Conservation (phyloP, 2,797 vertebrate genomes). For the Propithecus deckenii region DNA sequence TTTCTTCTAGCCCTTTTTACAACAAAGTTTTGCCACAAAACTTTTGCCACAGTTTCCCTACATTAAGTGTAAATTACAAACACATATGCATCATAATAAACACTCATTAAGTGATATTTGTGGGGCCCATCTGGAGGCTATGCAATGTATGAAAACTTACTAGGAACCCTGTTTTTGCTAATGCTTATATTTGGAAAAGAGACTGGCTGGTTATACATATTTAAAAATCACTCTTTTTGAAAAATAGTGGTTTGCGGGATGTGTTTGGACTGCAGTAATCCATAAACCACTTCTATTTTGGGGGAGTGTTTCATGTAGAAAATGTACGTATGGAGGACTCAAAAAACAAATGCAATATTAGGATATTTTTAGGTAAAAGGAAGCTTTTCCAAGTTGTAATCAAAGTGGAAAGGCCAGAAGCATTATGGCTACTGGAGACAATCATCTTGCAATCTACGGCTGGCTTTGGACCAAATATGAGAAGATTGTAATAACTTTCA, state of each 20-base stretch:
- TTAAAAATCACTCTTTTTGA: background rate
- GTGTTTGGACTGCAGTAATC: background rate
- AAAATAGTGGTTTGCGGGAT: background rate
- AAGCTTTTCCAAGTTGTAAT: background rate
- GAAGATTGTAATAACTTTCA: background rate
- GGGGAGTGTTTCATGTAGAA: background rate
- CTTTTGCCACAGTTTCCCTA: background rate
- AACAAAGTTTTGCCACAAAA: background rate
- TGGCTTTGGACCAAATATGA: background rate
- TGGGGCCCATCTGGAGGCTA: background rate
- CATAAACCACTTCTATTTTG: background rate
- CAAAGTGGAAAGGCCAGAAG: background rate
- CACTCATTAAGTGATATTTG: background rate
- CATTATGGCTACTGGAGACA: background rate
- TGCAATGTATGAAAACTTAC: background rate
- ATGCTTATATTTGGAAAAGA: conserved; percentile 31
- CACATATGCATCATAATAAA: background rate
- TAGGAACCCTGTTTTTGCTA: background rate
- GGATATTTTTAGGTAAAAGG: background rate
- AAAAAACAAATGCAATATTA: background rate
- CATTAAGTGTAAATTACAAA: background rate
- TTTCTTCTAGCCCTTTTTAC: background rate
- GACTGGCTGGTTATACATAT: background rate
- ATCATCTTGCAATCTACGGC: background rate
- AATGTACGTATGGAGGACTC: background rate